Base-by-base conservation (phyloP, 1,140 invertebrate species). In the Drosophila pandora region DNA sequence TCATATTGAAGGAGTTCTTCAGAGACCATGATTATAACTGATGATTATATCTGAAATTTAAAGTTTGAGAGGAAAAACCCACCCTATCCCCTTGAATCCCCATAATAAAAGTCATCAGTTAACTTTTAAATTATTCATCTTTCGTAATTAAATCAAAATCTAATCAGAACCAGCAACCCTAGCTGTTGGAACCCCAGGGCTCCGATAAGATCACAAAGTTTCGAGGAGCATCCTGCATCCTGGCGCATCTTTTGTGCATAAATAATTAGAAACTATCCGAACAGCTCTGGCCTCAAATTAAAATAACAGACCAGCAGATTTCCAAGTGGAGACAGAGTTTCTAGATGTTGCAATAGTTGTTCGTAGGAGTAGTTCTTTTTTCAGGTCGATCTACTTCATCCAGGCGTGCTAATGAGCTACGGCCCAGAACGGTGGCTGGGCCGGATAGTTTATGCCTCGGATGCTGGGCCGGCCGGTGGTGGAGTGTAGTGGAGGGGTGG, bases 351-450 rank as follows among this genome's bases (percentile, higher is more conserved):
- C 57, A 39, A 48, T 63, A 63, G 17, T 37, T 39, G 43, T 50
- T 43, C 71, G 7, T 9, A 10, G 9, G 17, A 47, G 43, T 61
- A 54, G 47, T 55, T 53, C 30, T 41, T 49, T 34, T 64, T 57
- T 49, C 58, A 74, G 71, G 71, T 74, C 71, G 70, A 74, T 74
- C 71, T 65, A 74, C 71, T 74, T 74, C 71, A 74, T 74, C 71
- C 71, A 57, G 70, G 60, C 71, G 71, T 74, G 71, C 70, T 74
- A 74, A 74, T 74, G 71, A 74, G 71, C 63, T 69, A 25, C 71
- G n/a, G 53, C 60, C 39, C 71, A 58, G 57, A 67, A 62, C 55
- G 58, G 45, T 62, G 12, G 32, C 32, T 30, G 25, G 25, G 5
- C 7, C 5, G 43, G 45, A 53, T 49, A 47, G 43, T 47, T 47